Percentiles rank a stretch among this genome's conserved stretches.
Conservation (phyloP, 2,113 vertebrate genomes). For the Pachycephala philippinensis region DNA sequence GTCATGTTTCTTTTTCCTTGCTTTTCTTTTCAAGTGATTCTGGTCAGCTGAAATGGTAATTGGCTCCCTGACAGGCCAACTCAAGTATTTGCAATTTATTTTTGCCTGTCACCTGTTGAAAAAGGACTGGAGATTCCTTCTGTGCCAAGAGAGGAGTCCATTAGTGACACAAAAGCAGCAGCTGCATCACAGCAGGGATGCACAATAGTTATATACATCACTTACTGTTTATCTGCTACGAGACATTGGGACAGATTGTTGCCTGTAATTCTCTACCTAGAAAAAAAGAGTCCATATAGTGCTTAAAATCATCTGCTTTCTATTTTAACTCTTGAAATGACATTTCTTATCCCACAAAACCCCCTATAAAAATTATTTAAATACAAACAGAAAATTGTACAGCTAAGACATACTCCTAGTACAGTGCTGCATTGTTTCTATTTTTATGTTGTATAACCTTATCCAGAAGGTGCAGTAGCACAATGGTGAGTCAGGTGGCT, state of each 20-base stretch:
- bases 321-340: not conserved
- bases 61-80: not conserved
- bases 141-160: not conserved
- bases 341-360: not conserved
- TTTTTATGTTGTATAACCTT: not conserved
- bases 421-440: not conserved
- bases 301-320: not conserved
- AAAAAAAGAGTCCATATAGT: not conserved
- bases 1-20: not conserved
- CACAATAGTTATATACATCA: not conserved
- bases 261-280: not conserved
- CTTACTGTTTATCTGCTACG: not conserved
- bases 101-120: conserved; percentile 46
- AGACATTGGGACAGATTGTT: not conserved
- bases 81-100: not conserved
- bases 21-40: not conserved
- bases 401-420: not conserved
- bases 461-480: not conserved
- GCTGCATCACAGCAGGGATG: not conserved
- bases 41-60: not conserved
- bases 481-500: not conserved
- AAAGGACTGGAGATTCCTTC: not conserved
- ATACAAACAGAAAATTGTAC: not conserved
- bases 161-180: conserved; percentile 18
- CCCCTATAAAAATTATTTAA: not conserved